phyloP scores from a whole-genome alignment of 35 echinoderm and acorn worm species.

The Diadema setosum region DNA sequence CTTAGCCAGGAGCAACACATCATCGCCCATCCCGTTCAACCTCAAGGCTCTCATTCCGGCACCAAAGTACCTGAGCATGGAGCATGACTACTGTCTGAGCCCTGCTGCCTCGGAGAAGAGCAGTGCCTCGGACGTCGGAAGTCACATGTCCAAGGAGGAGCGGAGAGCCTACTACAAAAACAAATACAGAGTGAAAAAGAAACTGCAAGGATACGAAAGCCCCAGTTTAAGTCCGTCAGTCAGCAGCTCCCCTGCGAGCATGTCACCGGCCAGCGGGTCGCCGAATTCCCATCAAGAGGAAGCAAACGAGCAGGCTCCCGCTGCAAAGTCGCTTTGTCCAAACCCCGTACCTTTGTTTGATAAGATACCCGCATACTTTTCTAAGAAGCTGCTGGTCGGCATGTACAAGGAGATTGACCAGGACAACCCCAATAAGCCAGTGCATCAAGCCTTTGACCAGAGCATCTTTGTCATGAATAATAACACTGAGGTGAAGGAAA shows the following conservation, averaged over 20 bases:
- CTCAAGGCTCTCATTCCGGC: neutral
- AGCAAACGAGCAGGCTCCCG: neutral
- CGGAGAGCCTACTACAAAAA: conserved; percentile 2
- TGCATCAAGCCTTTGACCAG: conserved; percentile 4
- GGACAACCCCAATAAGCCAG: neutral
- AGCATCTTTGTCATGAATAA: neutral
- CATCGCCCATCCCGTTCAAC: neutral
- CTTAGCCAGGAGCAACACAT: neutral
- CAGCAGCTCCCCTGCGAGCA: neutral
- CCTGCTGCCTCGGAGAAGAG: neutral
- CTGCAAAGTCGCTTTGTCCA: neutral
- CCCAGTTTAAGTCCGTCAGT: neutral
- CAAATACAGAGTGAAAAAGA: conserved; percentile 3
- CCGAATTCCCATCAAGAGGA: neutral
- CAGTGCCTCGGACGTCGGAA: neutral
- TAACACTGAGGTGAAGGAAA: neutral
- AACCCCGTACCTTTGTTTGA: neutral
- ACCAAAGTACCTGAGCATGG: conserved; percentile 8
- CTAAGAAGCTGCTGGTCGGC: conserved; percentile 9
- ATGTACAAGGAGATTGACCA: neutral
- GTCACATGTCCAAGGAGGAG: neutral
- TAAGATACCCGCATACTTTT: neutral
- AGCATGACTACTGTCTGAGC: conserved; percentile 10
- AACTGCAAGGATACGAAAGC: neutral
- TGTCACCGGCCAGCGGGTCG: neutral